Conservation (phyloP, 2,113 vertebrate species). For the Pelodiscus sinensis region DNA sequence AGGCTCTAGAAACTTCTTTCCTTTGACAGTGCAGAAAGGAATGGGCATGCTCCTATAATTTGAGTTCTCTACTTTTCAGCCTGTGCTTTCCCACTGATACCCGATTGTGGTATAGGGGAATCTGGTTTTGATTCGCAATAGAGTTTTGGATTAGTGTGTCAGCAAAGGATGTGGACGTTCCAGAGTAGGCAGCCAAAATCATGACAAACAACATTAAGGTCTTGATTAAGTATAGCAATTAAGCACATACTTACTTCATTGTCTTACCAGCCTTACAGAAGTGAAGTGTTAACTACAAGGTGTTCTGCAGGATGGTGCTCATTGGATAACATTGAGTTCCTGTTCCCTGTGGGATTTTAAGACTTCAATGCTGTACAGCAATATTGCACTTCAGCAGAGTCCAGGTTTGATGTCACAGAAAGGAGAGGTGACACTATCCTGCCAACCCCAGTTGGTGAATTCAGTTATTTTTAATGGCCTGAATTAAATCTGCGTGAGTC, state of each 20-base stretch:
- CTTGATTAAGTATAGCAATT: rapidly evolving
- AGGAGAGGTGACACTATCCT: neutral
- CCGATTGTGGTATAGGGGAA: rapidly evolving
- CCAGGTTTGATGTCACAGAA: rapidly evolving
- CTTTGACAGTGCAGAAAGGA: slow-evolving; percentile 9
- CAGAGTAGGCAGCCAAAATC: neutral
- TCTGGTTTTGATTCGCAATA: neutral
- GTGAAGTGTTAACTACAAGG: too few relatives aligned
- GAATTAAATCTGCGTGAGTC: neutral
- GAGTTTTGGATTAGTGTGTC: neutral
- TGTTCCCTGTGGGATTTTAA: rapidly evolving
- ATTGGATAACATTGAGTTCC: rapidly evolving
- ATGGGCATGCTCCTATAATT: neutral
- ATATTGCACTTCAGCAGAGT: neutral
- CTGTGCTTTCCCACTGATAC: neutral
- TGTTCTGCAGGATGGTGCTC: rapidly evolving
- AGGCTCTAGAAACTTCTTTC: slow-evolving; percentile 58
- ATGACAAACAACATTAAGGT: rapidly evolving
- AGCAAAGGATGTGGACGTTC: rapidly evolving
- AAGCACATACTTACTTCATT: rapidly evolving
- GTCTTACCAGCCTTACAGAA: neutral
- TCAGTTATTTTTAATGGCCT: neutral
- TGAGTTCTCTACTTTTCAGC: slow-evolving; percentile 43
- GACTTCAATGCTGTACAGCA: rapidly evolving
- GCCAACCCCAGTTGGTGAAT: slow-evolving; percentile 32